These are phyloP conservation scores for Pterophyllum scalare DNA, from an alignment of 2,113 vertebrate species.

Conservation along the genomic window DNA sequence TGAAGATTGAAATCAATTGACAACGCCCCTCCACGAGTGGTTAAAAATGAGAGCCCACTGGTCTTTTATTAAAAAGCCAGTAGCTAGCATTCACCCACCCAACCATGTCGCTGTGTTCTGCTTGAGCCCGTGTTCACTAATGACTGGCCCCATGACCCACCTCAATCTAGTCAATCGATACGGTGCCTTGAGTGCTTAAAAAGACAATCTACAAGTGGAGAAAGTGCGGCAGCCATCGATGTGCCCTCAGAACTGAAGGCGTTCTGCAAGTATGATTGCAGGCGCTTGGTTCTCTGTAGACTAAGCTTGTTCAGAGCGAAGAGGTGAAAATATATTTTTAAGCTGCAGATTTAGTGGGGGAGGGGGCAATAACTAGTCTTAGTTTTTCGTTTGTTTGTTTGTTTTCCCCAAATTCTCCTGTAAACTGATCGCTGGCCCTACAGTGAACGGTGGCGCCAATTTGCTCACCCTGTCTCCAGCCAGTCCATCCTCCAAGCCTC, in stretches of 20 bases:
- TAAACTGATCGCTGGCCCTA: constrained; percentile 8
- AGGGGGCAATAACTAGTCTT: not conserved
- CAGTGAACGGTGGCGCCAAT: not conserved
- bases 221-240: constrained; percentile 18
- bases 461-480: constrained; percentile 6
- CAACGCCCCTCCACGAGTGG: constrained; percentile 51
- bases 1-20: constrained; percentile 68
- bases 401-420: not conserved
- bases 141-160: constrained; percentile 56
- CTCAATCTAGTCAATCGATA: constrained; percentile 53
- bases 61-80: constrained; percentile 70
- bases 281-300: not conserved
- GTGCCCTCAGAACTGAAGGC: constrained; percentile 6
- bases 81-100: constrained; percentile 40
- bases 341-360: not conserved
- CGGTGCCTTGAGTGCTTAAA: constrained; percentile 45
- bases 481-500: not conserved
- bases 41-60: constrained; percentile 62
- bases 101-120: constrained; percentile 45
- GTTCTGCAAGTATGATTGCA: constrained; percentile 16
- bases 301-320: not conserved
- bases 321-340: not conserved
- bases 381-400: not conserved
- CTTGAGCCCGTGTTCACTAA: constrained; percentile 49
- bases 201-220: constrained; percentile 41